Conservation (phyloP, 1,140 invertebrate genomes). For the Brachionus rubens region DNA sequence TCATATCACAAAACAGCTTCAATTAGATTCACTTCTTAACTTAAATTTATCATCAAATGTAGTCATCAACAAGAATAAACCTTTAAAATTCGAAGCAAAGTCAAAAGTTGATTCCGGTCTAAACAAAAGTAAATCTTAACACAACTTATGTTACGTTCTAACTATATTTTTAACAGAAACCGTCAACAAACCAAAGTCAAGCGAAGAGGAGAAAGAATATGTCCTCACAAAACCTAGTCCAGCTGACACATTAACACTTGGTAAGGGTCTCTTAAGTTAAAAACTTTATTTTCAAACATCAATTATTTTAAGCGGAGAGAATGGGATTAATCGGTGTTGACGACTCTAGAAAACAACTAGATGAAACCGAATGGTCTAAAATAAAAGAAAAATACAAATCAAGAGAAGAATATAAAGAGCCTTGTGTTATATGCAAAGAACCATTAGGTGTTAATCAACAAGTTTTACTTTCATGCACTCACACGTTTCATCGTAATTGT, state of each 20-base stretch:
- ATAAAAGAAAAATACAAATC: constrained; percentile 55
- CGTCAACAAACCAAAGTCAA: neutral
- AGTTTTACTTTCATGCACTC: constrained; percentile 59
- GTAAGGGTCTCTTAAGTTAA: neutral
- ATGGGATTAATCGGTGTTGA: constrained; percentile 23
- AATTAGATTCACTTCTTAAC: constrained; percentile 9
- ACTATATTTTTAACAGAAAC: neutral
- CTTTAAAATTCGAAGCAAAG: neutral
- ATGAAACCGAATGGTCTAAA: constrained; percentile 55
- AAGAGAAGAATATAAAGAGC: constrained; percentile 55
- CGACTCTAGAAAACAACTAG: constrained; percentile 48
- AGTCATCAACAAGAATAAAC: neutral
- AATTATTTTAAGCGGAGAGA: constrained; percentile 14
- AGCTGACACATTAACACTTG: neutral
- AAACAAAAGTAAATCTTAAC: neutral
- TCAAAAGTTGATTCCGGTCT: constrained; percentile 21
- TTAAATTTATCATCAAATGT: neutral
- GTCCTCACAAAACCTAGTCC: neutral
- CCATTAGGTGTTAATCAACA: constrained; percentile 57
- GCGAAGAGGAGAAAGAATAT: constrained; percentile 18
- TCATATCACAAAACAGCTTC: constrained; percentile 27
- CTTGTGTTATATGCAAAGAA: constrained; percentile 61
- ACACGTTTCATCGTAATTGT: constrained; percentile 59
- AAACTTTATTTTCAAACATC: neutral
- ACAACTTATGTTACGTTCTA: neutral